phyloP scores from a whole-genome alignment of 2,113 vertebrate genomes.

The Pteropus alecto region DNA sequence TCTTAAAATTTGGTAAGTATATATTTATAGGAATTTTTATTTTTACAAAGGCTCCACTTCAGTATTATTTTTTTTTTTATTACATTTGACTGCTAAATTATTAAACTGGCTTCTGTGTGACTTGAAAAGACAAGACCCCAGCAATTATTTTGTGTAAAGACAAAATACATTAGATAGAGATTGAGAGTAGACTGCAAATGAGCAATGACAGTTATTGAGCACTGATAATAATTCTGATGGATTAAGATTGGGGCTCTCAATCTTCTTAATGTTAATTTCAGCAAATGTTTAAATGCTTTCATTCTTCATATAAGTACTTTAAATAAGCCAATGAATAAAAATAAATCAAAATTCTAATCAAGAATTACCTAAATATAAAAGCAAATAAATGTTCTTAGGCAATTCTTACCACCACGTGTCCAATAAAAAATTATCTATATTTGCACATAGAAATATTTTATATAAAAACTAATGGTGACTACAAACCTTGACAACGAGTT shows the following conservation, averaged over 20 bases:
- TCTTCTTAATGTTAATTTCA: conserved; percentile 12
- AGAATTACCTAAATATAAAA: neutral
- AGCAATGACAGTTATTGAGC: neutral
- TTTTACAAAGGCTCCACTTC: neutral
- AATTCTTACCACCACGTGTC: neutral
- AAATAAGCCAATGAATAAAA: neutral
- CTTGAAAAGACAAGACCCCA: neutral
- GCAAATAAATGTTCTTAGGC: neutral
- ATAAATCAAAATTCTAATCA: neutral
- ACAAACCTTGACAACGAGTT: neutral
- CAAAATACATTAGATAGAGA: neutral
- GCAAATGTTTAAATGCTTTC: neutral
- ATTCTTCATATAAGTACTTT: neutral
- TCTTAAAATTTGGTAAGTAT: neutral
- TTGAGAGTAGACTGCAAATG: neutral
- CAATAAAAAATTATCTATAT: neutral
- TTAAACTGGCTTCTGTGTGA: neutral
- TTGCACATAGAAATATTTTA: neutral
- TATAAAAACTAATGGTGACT: neutral
- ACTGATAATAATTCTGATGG: neutral
- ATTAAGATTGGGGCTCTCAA: neutral
- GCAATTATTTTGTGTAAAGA: neutral
- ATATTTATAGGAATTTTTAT: neutral
- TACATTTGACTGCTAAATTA: neutral
- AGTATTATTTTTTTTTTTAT: neutral